phyloP scores from a whole-genome alignment of 2,113 vertebrate species.

The Tragelaphus imberbis region DNA sequence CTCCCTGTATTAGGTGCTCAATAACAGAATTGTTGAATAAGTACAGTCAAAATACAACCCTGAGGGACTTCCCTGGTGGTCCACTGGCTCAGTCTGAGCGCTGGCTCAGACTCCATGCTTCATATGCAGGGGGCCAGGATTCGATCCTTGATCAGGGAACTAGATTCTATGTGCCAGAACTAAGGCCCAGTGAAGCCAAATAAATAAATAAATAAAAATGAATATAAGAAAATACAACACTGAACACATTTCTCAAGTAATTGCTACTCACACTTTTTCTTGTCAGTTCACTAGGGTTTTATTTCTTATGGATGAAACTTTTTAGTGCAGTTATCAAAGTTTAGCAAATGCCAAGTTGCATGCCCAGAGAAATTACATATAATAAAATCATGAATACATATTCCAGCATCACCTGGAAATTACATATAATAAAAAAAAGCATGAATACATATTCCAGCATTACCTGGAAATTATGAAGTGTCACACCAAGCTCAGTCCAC shows the following conservation, averaged over 20 bases:
- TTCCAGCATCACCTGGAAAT: conserved; percentile 24
- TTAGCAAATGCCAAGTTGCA: conserved; percentile 42
- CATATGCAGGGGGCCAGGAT: background rate
- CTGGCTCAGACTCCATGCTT: background rate
- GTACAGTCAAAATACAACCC: background rate
- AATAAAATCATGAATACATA: conserved; percentile 29
- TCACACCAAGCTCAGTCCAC: conserved; percentile 28
- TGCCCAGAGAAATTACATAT: conserved; percentile 3
- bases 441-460: conserved; percentile 8
- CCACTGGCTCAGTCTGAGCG: no score
- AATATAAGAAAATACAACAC: background rate
- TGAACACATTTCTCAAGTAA: background rate
- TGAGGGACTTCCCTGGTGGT: background rate
- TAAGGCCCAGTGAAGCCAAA: background rate
- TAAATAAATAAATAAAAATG: background rate
- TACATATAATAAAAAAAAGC: conserved; percentile 36
- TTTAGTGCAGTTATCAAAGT: background rate
- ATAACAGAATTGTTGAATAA: background rate
- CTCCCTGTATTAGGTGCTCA: background rate
- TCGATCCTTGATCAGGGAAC: background rate
- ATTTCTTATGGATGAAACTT: conserved; percentile 31
- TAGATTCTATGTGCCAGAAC: background rate
- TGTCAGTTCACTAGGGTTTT: background rate
- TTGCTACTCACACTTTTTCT: background rate
- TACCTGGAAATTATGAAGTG: conserved; percentile 46